These are phyloP conservation scores for Leptoclinus maculatus DNA, from an alignment of 2,797 vertebrate genomes.

Conservation along the genomic window DNA sequence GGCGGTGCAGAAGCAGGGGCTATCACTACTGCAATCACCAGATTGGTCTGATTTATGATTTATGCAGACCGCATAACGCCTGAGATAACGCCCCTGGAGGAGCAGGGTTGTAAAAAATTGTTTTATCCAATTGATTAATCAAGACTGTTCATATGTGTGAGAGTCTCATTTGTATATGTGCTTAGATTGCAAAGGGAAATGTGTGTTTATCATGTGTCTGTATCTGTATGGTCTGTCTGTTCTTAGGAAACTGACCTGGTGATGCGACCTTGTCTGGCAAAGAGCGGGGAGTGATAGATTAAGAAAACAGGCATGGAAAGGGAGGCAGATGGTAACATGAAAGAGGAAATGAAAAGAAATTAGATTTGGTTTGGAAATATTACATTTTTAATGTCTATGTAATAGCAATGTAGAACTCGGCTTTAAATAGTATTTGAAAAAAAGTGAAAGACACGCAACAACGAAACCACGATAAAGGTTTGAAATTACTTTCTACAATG, in stretches of 20 bases:
- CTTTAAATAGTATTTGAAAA: constrained; percentile 24
- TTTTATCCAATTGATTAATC: constrained; percentile 87
- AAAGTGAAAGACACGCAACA: constrained; percentile 18
- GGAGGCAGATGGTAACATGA: constrained; percentile 18
- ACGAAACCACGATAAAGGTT: not conserved
- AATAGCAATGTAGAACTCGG: not conserved
- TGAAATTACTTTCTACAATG: constrained; percentile 3
- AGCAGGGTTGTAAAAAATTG: constrained; percentile 79
- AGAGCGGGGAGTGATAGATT: constrained; percentile 39
- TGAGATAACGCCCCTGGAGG: constrained; percentile 74
- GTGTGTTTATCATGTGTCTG: constrained; percentile 50
- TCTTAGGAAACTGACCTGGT: constrained; percentile 56
- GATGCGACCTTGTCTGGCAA: constrained; percentile 50
- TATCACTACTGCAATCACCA: constrained; percentile 77
- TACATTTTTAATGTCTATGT: not conserved
- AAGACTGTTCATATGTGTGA: constrained; percentile 64
- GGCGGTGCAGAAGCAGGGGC: constrained; percentile 31
- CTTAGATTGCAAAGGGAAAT: constrained; percentile 48
- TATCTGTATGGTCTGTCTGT: constrained; percentile 31
- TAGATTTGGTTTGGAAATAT: constrained; percentile 14
- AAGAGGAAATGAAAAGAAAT: constrained; percentile 14
- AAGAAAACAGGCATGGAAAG: constrained; percentile 12
- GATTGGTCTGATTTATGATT: constrained; percentile 86
- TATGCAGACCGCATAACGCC: constrained; percentile 76
- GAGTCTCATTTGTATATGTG: constrained; percentile 64